These are phyloP conservation scores for Ictalurus furcatus DNA, from an alignment of 2,113 vertebrate species.

Conservation along the genomic window DNA sequence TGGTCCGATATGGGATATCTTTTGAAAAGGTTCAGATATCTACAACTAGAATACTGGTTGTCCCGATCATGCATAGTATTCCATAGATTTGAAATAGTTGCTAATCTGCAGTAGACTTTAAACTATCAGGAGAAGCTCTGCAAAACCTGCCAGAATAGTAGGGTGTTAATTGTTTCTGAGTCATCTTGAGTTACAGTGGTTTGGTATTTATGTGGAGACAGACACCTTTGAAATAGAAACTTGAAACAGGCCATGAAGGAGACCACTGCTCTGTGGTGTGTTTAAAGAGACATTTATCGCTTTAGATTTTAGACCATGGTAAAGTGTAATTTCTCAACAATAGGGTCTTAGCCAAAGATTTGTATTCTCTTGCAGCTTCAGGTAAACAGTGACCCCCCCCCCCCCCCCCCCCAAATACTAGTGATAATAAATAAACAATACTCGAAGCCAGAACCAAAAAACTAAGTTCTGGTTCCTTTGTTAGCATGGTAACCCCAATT, in stretches of 20 bases:
- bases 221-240: slow-evolving; percentile 75
- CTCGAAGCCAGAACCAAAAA: neutral
- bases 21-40: neutral
- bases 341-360: neutral
- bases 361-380: neutral
- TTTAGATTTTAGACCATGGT: neutral
- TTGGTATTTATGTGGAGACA: slow-evolving; percentile 76
- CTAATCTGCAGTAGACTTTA: neutral
- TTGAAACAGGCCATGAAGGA: slow-evolving; percentile 73
- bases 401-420: neutral
- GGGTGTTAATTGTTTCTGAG: slow-evolving; percentile 68
- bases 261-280: slow-evolving; percentile 40
- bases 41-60: neutral
- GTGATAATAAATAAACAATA: neutral
- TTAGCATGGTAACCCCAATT: slow-evolving; percentile 16
- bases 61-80: neutral
- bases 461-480: neutral
- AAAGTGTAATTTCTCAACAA: slow-evolving; percentile 1
- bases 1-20: neutral
- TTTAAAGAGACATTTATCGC: slow-evolving; percentile 27
- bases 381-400: neutral
- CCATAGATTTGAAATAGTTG: neutral
- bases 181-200: slow-evolving; percentile 77
- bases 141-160: slow-evolving; percentile 68
- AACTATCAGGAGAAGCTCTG: slow-evolving; percentile 24